A percentile compares a stretch with the other conserved stretches of the same genome.
phyloP scores from a whole-genome alignment of 2,113 vertebrate genomes.

The Neogale vison region DNA sequence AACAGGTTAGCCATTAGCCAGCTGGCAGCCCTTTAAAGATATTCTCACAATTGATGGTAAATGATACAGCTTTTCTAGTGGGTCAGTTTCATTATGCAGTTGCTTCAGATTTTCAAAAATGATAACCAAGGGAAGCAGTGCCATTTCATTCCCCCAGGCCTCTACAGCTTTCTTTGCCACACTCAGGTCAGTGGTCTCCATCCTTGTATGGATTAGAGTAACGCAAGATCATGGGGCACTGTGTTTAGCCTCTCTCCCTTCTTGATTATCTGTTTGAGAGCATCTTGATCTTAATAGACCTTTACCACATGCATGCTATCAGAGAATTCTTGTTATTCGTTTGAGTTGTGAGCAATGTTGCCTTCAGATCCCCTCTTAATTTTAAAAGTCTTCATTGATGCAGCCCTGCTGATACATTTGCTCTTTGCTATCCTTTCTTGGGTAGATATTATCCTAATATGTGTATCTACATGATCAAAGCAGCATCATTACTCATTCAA shows the following conservation, averaged over 20 bases:
- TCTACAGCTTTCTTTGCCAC: background rate
- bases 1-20: slow-evolving; percentile 55
- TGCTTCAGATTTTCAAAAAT: slow-evolving; percentile 24
- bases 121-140: background rate
- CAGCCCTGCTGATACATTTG: background rate
- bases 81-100: background rate
- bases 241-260: background rate
- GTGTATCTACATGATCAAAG: background rate
- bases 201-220: background rate
- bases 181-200: background rate
- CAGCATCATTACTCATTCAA: background rate
- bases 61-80: background rate
- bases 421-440: background rate
- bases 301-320: background rate
- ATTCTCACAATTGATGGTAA: slow-evolving; percentile 51
- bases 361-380: background rate
- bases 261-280: background rate
- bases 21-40: slow-evolving; percentile 40
- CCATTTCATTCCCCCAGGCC: background rate
- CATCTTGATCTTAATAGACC: background rate
- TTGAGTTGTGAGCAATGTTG: background rate
- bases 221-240: fast-evolving
- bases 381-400: background rate
- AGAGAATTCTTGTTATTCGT: background rate
- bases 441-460: background rate